Conservation (phyloP, 1,140 invertebrate genomes). For the Drepana arcuata region DNA sequence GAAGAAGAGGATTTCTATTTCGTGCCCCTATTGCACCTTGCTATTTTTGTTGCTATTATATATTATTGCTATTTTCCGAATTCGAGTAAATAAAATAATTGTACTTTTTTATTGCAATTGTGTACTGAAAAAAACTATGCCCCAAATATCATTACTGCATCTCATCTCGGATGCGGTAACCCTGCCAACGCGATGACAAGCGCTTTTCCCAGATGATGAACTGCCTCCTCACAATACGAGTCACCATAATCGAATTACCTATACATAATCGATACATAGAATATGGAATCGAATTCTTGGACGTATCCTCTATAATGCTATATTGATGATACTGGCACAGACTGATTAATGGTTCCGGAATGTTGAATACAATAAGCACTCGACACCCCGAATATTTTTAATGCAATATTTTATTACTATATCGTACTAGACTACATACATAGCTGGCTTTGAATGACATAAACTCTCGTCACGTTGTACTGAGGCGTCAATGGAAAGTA, state of each 20-base stretch:
- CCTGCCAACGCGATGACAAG: conserved; percentile 33
- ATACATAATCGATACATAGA: conserved; percentile 60
- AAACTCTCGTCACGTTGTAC: too few species aligned
- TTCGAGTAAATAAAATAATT: too few species aligned
- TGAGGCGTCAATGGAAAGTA: too few species aligned
- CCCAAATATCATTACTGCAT: too few species aligned
- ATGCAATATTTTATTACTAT: too few species aligned
- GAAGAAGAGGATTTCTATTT: too few species aligned
- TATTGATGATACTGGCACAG: conserved; percentile 67
- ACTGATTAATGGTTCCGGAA: conserved; percentile 63
- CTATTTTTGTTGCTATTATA: too few species aligned
- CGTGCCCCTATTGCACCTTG: too few species aligned
- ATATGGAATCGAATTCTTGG: conserved; percentile 61
- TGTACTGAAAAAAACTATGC: neutral
- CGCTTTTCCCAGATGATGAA: conserved; percentile 49
- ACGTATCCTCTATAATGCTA: conserved; percentile 63
- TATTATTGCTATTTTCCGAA: too few species aligned
- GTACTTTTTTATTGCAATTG: neutral
- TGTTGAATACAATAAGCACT: conserved; percentile 52
- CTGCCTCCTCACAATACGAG: conserved; percentile 40
- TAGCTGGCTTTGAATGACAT: too few species aligned
- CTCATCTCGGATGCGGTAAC: neutral
- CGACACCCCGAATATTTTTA: conserved; percentile 25
- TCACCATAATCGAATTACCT: conserved; percentile 61
- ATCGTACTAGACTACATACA: too few species aligned